Percentiles rank a stretch among this genome's conserved stretches.
Evolutionary conservation across 2,888 invertebrate species (phyloP).

Genomic region (Halictus quadricinctus): DNA sequence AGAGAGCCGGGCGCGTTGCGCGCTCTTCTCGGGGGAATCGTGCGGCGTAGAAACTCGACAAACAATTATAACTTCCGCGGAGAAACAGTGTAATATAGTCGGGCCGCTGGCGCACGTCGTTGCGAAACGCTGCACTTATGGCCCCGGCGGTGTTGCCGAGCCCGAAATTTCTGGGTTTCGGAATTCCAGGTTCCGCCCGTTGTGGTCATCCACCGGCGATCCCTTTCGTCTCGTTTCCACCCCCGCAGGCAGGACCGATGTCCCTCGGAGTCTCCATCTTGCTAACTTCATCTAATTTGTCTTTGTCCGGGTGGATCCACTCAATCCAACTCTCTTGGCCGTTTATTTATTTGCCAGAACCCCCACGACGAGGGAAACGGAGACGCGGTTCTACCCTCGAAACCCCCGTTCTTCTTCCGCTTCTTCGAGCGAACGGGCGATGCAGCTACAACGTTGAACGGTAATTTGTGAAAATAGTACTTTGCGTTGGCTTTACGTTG

Average conservation of each 20-base stretch:
- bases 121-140: constrained; percentile 73
- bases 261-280: constrained; percentile 46
- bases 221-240: constrained; percentile 30
- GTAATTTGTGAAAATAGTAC: constrained; percentile 6
- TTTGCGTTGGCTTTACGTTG: not conserved
- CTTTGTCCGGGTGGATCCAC: constrained; percentile 47
- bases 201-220: constrained; percentile 58
- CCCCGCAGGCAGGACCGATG: not conserved
- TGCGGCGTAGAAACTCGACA: constrained; percentile 69
- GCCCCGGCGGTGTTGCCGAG: constrained; percentile 69
- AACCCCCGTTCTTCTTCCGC: not conserved
- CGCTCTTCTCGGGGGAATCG: constrained; percentile 62
- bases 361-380: not conserved
- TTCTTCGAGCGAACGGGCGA: not conserved
- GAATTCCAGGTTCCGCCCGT: constrained; percentile 54
- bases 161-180: constrained; percentile 59
- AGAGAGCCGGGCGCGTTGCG: constrained; percentile 27
- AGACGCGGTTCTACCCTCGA: not conserved
- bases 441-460: not conserved
- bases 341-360: constrained; percentile 43
- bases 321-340: constrained; percentile 35
- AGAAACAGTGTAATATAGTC: constrained; percentile 58
- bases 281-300: constrained; percentile 55
- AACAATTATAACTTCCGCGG: constrained; percentile 78
- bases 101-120: constrained; percentile 53